Evolutionary conservation across 2,888 invertebrate genomes (phyloP), one percentile per base, ranked within the genome.

Genomic region (Microchrysa polita): DNA sequence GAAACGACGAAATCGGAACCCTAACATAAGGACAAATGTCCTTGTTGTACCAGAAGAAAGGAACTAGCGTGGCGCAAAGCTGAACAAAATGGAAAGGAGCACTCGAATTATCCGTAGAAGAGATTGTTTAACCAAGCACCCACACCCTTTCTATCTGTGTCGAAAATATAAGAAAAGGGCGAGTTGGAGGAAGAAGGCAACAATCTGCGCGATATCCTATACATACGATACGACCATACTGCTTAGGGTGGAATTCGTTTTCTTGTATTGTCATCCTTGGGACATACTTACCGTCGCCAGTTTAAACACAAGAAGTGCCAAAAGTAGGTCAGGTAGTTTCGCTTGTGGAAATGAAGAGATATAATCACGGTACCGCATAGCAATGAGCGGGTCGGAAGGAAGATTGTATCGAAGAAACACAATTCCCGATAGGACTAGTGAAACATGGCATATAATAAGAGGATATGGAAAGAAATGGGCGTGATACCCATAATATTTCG

Each of bases 281-380:
- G 52, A 5, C 42, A n/a, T n/a, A n/a, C 14, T 27, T 27, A 20
- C 20, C 20, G 61, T 63, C 61, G 61, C 22, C 65, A 65, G 44
- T 65, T 65, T 48, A 44, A 22, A 48, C 44, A 48, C 20, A 44
- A 48, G 48, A 23, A 48, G 65, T 65, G 44, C 34, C 22, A 34
- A 44, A 65, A 48, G 48, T 65, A 65, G 65, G 65, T 65, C 65
- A 65, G 65, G 65, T 65, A 65, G 65, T 65, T 65, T 48, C 22
- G 18, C 42, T 61, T 34, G 5, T 55, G 55, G 20, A 20, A 55
- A 55, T 20, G 1, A 5, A 34, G 27, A 55, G 55, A 20, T 20
- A 20, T 20, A 55, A 55, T 48, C 48, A 34, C 27, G 27, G 27
- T 34, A 34, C 27, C 27, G n/a, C n/a, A n/a, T n/a, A 34, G 27